Evolutionary conservation across 2,888 invertebrate species (phyloP).

Genomic region (Drymonia ruficornis): DNA sequence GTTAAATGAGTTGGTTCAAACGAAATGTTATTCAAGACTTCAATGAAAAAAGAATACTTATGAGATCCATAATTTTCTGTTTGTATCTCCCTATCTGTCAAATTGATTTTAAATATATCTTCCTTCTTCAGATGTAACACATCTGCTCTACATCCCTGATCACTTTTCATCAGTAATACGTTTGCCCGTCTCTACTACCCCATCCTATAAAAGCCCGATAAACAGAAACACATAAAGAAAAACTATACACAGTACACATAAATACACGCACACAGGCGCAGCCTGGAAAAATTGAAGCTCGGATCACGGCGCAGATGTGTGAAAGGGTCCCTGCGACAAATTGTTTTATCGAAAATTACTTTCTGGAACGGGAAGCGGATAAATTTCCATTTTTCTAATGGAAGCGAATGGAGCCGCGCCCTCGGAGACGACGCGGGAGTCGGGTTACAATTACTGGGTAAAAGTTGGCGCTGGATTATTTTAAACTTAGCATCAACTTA

Average conservation of each 20-base stretch:
- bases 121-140: background rate
- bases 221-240: slow-evolving; percentile 28
- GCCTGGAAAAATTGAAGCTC: slow-evolving; percentile 53
- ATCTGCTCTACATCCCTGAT: background rate
- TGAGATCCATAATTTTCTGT: no score
- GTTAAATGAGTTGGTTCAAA: no score
- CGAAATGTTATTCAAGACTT: no score
- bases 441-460: slow-evolving; percentile 47
- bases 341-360: slow-evolving; percentile 84
- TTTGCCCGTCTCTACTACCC: slow-evolving; percentile 6
- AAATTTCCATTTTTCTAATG: slow-evolving; percentile 79
- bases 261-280: slow-evolving; percentile 28
- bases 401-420: slow-evolving; percentile 53
- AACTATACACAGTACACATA: slow-evolving; percentile 23
- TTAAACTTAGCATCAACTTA: slow-evolving; percentile 16
- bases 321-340: slow-evolving; percentile 75
- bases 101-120: no score
- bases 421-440: slow-evolving; percentile 38
- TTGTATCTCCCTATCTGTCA: no score
- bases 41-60: no score
- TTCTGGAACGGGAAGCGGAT: slow-evolving; percentile 62
- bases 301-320: slow-evolving; percentile 73
- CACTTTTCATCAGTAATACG: background rate
- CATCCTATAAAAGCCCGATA: slow-evolving; percentile 5
- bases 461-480: slow-evolving; percentile 34